phyloP scores from a whole-genome alignment of 2,888 invertebrate genomes.

The Acronicta leporina region DNA sequence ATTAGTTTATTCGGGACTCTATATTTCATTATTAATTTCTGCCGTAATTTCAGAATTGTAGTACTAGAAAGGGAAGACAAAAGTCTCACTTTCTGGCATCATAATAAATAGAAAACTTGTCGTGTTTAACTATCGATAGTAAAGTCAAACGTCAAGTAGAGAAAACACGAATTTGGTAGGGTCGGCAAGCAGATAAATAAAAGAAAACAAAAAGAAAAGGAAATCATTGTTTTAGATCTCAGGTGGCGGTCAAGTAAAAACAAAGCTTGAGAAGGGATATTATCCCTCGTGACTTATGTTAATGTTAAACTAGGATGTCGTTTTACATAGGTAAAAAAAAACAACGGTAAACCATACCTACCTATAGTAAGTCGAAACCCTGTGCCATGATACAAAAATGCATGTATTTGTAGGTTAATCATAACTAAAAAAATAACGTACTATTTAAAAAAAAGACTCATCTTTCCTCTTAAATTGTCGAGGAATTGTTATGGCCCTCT shows the following conservation, averaged over 20 bases:
- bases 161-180: constrained; percentile 22
- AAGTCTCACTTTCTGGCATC: neutral
- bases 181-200: constrained; percentile 30
- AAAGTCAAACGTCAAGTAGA: constrained; percentile 9
- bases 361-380: too few species aligned
- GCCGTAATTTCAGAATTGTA: neutral
- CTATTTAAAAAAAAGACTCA: too few species aligned
- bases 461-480: too few species aligned
- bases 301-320: constrained; percentile 39
- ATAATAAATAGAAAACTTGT: too few species aligned
- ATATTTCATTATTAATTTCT: neutral
- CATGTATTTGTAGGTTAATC: too few species aligned
- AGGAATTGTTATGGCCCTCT: too few species aligned
- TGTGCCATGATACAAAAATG: too few species aligned
- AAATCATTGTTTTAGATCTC: constrained; percentile 35
- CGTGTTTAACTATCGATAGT: neutral
- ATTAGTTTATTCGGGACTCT: neutral
- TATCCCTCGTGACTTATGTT: constrained; percentile 41
- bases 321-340: constrained; percentile 11
- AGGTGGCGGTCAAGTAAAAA: constrained; percentile 41
- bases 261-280: constrained; percentile 37
- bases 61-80: neutral
- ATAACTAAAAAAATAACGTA: too few species aligned
- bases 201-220: constrained; percentile 17
- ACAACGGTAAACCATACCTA: constrained; percentile 2